Conservation (phyloP, 2,888 invertebrate species). For the Cryptus armator region DNA sequence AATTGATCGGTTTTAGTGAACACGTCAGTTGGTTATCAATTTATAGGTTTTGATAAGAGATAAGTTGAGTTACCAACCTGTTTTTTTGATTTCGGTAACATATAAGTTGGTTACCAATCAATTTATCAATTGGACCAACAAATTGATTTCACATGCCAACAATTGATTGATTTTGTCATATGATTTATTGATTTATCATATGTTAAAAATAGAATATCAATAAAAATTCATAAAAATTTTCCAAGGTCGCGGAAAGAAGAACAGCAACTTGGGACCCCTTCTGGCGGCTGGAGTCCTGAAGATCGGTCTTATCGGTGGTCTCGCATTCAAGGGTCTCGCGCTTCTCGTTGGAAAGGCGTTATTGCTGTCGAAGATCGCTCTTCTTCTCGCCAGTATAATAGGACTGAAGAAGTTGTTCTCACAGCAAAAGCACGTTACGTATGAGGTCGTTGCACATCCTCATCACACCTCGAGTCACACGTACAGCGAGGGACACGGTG, state of each 20-base stretch:
- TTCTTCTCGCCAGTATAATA: slow-evolving; percentile 92
- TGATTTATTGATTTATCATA: too few species aligned
- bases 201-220: too few species aligned
- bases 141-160: too few species aligned
- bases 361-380: slow-evolving; percentile 93
- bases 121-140: too few species aligned
- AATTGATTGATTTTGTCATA: too few species aligned
- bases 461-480: slow-evolving; percentile 87
- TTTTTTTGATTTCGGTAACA: too few species aligned
- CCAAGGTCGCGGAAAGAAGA: slow-evolving; percentile 90
- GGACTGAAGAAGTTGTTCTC: slow-evolving; percentile 93
- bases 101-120: too few species aligned
- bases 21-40: too few species aligned
- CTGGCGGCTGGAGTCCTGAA: slow-evolving; percentile 93
- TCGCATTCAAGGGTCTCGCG: slow-evolving; percentile 93
- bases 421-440: slow-evolving; percentile 91
- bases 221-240: too few species aligned
- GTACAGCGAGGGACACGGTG: slow-evolving; percentile 83
- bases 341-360: slow-evolving; percentile 94
- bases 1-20: too few species aligned
- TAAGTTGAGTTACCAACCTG: too few species aligned
- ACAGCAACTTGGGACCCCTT: slow-evolving; percentile 91
- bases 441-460: slow-evolving; percentile 91
- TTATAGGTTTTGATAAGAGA: too few species aligned
- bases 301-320: slow-evolving; percentile 92